Evolutionary conservation across 2,888 invertebrate genomes (phyloP).

Genomic region (Pardosa pseudoannulata): DNA sequence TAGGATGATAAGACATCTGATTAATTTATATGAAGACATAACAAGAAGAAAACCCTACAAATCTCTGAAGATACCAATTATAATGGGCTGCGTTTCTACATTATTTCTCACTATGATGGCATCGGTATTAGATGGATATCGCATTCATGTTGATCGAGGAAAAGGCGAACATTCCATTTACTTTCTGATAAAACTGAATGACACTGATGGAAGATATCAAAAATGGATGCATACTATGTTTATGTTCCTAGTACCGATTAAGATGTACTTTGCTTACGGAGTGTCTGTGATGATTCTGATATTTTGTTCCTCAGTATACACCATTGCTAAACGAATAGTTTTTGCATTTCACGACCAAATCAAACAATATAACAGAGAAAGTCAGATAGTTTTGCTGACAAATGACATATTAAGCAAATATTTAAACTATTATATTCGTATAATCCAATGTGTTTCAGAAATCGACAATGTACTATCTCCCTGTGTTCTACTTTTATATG

Average conservation of each 20-base stretch:
- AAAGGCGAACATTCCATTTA: slow-evolving; percentile 53
- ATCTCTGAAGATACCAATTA: slow-evolving; percentile 24
- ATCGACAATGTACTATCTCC: slow-evolving; percentile 61
- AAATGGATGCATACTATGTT: slow-evolving; percentile 47
- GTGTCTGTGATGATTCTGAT: slow-evolving; percentile 52
- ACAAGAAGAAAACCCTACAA: slow-evolving; percentile 25
- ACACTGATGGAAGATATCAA: slow-evolving; percentile 17
- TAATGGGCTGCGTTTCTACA: slow-evolving; percentile 19
- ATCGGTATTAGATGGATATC: slow-evolving; percentile 37
- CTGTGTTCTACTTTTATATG: slow-evolving; percentile 59
- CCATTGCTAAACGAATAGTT: slow-evolving; percentile 26
- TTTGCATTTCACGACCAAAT: slow-evolving; percentile 29
- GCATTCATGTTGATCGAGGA: slow-evolving; percentile 23
- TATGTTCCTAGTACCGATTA: slow-evolving; percentile 30
- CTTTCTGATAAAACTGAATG: slow-evolving; percentile 32
- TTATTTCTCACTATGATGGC: slow-evolving; percentile 26
- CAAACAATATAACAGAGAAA: not conserved
- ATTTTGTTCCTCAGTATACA: slow-evolving; percentile 44
- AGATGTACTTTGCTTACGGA: slow-evolving; percentile 60
- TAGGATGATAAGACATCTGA: slow-evolving; percentile 32
- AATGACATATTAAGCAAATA: not conserved
- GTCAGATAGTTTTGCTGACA: not conserved
- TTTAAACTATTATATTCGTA: slow-evolving; percentile 46
- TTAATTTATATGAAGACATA: slow-evolving; percentile 41
- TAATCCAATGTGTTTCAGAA: slow-evolving; percentile 30